Conservation (phyloP, 2,888 invertebrate genomes). For the Phytoseiulus persimilis region DNA sequence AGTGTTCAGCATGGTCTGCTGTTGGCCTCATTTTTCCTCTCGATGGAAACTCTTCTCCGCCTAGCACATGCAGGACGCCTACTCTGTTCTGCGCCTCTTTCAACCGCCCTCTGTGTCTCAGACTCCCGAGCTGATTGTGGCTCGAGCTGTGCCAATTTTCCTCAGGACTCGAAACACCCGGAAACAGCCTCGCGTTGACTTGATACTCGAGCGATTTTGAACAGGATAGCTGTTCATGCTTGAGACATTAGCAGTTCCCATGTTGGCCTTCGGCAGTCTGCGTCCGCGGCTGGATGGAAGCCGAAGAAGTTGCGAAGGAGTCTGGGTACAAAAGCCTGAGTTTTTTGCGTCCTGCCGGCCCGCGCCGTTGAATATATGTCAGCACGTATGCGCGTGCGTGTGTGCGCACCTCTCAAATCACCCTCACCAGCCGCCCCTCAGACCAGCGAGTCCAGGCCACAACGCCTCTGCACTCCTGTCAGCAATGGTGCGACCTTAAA, state of each 20-base stretch:
- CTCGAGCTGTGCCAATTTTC: too few relatives aligned
- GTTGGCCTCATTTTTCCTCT: not conserved
- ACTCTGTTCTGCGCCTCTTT: too few relatives aligned
- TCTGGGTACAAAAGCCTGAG: not conserved
- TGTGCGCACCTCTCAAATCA: not conserved
- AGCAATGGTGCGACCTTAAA: conserved; percentile 38
- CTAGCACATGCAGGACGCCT: too few relatives aligned
- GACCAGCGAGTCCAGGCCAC: not conserved
- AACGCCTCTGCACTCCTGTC: not conserved
- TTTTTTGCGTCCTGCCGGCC: not conserved
- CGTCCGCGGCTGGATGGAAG: not conserved
- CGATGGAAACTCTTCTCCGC: too few relatives aligned
- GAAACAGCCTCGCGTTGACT: too few relatives aligned
- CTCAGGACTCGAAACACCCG: too few relatives aligned
- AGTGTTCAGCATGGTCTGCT: not conserved
- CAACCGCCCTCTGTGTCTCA: too few relatives aligned
- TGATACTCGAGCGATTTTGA: too few relatives aligned
- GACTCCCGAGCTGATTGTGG: too few relatives aligned
- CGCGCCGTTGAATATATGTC: not conserved
- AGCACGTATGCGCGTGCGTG: not conserved
- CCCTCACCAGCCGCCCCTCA: not conserved
- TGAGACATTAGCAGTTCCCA: too few relatives aligned
- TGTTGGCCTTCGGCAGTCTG: too few relatives aligned
- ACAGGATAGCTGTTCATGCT: too few relatives aligned
- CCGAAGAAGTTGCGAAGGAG: not conserved